phyloP scores from a whole-genome alignment of 2,888 invertebrate species.

The Napeogenes inachia region DNA sequence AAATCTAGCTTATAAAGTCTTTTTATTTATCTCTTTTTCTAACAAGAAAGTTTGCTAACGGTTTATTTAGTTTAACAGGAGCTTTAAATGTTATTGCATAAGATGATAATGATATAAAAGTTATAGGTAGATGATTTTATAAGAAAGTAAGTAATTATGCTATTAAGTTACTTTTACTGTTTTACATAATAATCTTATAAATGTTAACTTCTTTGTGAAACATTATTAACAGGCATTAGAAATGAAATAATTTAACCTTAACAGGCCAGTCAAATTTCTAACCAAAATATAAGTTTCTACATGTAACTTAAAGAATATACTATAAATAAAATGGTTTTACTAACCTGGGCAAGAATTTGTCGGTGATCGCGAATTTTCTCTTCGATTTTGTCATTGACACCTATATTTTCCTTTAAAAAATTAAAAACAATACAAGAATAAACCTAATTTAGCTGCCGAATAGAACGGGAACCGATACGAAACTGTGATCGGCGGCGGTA shows the following conservation, averaged over 20 bases:
- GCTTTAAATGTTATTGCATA: too few relatives aligned
- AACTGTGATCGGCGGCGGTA: slow-evolving; percentile 42
- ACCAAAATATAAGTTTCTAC: too few relatives aligned
- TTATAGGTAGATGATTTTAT: neutral
- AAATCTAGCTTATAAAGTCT: too few relatives aligned
- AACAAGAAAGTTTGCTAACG: too few relatives aligned
- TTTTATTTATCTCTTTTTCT: too few relatives aligned
- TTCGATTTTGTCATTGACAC: slow-evolving; percentile 78
- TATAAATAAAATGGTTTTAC: slow-evolving; percentile 26
- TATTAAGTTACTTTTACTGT: too few relatives aligned
- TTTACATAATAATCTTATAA: too few relatives aligned
- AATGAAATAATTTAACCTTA: too few relatives aligned
- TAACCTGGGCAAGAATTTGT: slow-evolving; percentile 76
- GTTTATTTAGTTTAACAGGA: neutral
- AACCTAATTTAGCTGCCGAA: slow-evolving; percentile 54
- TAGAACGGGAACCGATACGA: slow-evolving; percentile 41
- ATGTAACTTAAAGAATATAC: neutral
- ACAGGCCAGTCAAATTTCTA: too few relatives aligned
- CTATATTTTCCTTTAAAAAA: slow-evolving; percentile 52
- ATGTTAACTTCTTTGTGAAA: too few relatives aligned
- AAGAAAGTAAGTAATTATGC: too few relatives aligned
- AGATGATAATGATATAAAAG: neutral
- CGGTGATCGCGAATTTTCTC: slow-evolving; percentile 74
- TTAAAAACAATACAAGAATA: slow-evolving; percentile 51
- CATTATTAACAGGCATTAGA: too few relatives aligned